These are phyloP conservation scores for Idaea biselata DNA, from an alignment of 2,888 invertebrate species.

Conservation along the genomic window DNA sequence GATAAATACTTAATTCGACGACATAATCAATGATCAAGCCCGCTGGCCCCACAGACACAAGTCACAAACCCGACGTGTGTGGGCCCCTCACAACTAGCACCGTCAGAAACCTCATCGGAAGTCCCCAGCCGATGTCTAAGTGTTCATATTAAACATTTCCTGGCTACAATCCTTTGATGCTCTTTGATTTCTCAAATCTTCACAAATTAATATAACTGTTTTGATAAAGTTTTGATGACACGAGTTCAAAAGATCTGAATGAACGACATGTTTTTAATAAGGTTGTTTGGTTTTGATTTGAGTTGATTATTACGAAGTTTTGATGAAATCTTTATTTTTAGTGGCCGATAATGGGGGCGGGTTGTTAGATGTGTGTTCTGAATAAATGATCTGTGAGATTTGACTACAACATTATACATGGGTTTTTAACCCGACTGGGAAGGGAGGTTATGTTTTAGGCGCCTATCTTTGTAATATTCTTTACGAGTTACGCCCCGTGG, in stretches of 20 bases:
- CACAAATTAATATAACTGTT: conserved; percentile 43
- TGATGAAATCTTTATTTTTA: conserved; percentile 6
- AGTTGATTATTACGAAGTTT: conserved; percentile 6
- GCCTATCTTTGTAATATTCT: too few species aligned
- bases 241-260: conserved; percentile 24
- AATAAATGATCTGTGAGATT: not conserved
- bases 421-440: too few species aligned
- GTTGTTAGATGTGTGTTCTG: conserved; percentile 10
- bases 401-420: too few species aligned
- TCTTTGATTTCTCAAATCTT: conserved; percentile 37
- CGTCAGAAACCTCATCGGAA: conserved; percentile 1
- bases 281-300: too few species aligned
- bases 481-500: too few species aligned
- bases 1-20: too few species aligned
- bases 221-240: conserved; percentile 29
- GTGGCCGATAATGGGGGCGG: conserved; percentile 3
- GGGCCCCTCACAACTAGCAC: too few species aligned
- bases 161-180: conserved; percentile 33
- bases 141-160: conserved; percentile 32
- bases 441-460: too few species aligned
- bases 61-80: too few species aligned
- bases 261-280: conserved; percentile 2
- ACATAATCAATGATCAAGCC: too few species aligned
- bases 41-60: too few species aligned
- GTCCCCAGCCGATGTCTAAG: not conserved